These are phyloP conservation scores for Hoplostethus mediterraneus DNA, from an alignment of 2,797 vertebrate genomes.

Conservation along the genomic window DNA sequence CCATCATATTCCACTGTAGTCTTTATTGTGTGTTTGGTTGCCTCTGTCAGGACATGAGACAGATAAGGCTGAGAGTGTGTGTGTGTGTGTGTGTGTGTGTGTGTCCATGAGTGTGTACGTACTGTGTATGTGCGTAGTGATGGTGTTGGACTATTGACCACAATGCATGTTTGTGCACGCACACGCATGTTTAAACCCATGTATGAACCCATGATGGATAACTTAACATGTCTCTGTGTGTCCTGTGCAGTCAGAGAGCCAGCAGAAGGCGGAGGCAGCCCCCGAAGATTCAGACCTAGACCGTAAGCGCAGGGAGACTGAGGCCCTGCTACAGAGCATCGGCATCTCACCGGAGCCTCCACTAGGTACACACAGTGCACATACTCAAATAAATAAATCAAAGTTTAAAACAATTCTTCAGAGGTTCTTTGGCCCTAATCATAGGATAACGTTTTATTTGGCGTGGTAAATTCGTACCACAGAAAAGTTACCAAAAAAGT, in stretches of 20 bases:
- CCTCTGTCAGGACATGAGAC: constrained; percentile 51
- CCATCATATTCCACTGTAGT: constrained; percentile 28
- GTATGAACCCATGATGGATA: not conserved
- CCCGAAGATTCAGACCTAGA: constrained; percentile 97
- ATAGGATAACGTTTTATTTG: not conserved
- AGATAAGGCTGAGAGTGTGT: constrained; percentile 42
- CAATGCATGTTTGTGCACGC: constrained; percentile 15
- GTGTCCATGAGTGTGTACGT: constrained; percentile 42
- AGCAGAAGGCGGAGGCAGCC: constrained; percentile 80
- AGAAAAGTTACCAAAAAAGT: not conserved
- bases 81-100: constrained; percentile 21
- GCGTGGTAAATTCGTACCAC: not conserved
- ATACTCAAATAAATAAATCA: not conserved
- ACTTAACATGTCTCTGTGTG: constrained; percentile 17
- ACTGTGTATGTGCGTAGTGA: constrained; percentile 54
- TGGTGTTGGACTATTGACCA: constrained; percentile 35
- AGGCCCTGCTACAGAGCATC: constrained; percentile 97
- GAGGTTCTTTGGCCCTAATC: not conserved
- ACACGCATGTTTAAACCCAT: not conserved
- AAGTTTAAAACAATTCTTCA: not conserved
- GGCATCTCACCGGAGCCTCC: constrained; percentile 95
- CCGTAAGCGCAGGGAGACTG: constrained; percentile 96
- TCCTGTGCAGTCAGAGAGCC: constrained; percentile 78
- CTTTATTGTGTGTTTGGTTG: constrained; percentile 50
- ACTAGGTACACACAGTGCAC: constrained; percentile 82